Evolutionary conservation across 2,888 invertebrate species (phyloP), one percentile per base, ranked within the genome.

Genomic region (Zeuzera pyrina): DNA sequence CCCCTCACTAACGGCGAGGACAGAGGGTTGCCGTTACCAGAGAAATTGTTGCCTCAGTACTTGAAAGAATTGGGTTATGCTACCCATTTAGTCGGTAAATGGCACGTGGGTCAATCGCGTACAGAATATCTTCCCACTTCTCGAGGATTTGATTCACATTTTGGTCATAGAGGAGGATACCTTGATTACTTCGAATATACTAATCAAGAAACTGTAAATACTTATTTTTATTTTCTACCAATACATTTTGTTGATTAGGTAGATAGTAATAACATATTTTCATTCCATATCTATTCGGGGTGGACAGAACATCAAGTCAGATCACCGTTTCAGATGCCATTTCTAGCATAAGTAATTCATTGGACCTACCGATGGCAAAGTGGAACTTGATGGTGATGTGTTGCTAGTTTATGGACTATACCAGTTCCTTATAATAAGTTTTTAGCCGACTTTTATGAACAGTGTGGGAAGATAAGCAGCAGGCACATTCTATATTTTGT

Each of bases 131-230:
- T 91, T 3, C 94, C 94, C 1, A 87, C 86, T 0, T 71, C 74
- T 38, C 85, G 94, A 19, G 94, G 94, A 2, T 97, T 94, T 56
- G 90, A 93, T 49, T 86, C 88, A 15, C 93, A 94, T 61, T 92
- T 88, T 56, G 97, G 97, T 1, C 95, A 94, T 58, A 91, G 92
- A 85, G 90, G 89, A 37, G 94, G 93, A 2, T 89, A 86, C 43
- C 88, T 93, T 35, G 92, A 94, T 58, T 97, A 96, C 56, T 93
- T 87, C 53, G 89, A 90, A 48, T 77, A 79, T 37, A 54, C 49
- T 3, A 36, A 57, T 4, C 60, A 70, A 39, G 79, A 79, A 54
- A 40, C 33, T 36, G 79, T 77, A 43, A 48, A 63, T 58, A 30
- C 26, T 28, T 12, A 6, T 8, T 16, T n/a, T 8, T 30, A 10